Conservation (phyloP, 64 coral and sea anemone species). For the Pocillopora damicornis region DNA sequence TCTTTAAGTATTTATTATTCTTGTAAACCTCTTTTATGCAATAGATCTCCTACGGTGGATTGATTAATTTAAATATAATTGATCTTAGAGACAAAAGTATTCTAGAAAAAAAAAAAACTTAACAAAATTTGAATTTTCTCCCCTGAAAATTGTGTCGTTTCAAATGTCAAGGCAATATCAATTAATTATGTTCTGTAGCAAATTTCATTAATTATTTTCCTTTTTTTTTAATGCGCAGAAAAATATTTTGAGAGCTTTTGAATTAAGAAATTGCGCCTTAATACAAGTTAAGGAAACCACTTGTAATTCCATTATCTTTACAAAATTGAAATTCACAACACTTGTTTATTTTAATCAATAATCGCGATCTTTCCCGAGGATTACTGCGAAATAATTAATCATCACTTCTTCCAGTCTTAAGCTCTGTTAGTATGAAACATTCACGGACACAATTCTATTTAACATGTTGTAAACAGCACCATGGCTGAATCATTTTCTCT, state of each 20-base stretch:
- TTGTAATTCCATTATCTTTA: too few relatives aligned
- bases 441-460: background rate
- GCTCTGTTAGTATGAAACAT: too few relatives aligned
- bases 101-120: background rate
- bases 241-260: background rate
- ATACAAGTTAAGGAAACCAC: background rate
- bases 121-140: background rate
- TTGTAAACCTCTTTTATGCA: background rate
- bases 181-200: background rate
- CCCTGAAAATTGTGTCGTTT: background rate
- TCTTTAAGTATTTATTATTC: background rate
- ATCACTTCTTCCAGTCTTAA: too few relatives aligned
- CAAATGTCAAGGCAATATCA: slow-evolving; percentile 3
- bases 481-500: background rate
- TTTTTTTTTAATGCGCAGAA: background rate
- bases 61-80: background rate
- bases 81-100: background rate
- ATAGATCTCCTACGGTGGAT: background rate
- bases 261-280: background rate
- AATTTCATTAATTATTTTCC: background rate
- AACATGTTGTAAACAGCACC: background rate
- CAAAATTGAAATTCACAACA: background rate
- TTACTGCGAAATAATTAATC: too few relatives aligned
- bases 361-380: too few relatives aligned
- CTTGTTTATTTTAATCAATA: background rate